Percentiles rank a stretch among this genome's conserved stretches.
Evolutionary conservation across 2,113 vertebrate species (phyloP).

Genomic region (Sphyrna mokarran): DNA sequence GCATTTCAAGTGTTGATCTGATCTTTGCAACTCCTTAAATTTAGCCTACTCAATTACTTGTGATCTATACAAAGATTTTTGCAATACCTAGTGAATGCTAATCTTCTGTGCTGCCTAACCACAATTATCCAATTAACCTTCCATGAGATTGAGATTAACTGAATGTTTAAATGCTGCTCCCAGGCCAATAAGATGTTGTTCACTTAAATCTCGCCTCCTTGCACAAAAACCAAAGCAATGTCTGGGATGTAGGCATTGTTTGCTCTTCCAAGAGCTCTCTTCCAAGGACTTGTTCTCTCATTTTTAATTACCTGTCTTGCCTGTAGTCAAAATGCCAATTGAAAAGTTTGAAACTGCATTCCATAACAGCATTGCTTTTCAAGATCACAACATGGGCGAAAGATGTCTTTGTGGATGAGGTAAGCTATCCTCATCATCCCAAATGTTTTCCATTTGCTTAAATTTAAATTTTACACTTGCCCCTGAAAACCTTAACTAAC

Average conservation of each 20-base stretch:
- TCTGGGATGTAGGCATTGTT: constrained; percentile 20
- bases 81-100: neutral
- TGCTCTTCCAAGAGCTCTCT: constrained; percentile 12
- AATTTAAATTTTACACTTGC: neutral
- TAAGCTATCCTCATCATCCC: neutral
- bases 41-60: neutral
- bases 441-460: neutral
- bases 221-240: neutral
- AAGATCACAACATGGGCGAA: constrained; percentile 17
- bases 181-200: neutral
- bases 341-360: neutral
- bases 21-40: neutral
- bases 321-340: neutral
- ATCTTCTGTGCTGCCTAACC: neutral
- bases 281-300: constrained; percentile 16
- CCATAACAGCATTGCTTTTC: neutral
- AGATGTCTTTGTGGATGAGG: neutral
- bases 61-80: neutral
- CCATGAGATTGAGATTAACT: neutral
- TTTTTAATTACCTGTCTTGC: neutral
- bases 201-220: neutral
- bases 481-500: neutral
- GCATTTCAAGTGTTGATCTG: neutral
- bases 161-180: constrained; percentile 20
- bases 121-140: constrained; percentile 18